Conservation (phyloP, 1,140 invertebrate species). For the Euwallacea similis region DNA sequence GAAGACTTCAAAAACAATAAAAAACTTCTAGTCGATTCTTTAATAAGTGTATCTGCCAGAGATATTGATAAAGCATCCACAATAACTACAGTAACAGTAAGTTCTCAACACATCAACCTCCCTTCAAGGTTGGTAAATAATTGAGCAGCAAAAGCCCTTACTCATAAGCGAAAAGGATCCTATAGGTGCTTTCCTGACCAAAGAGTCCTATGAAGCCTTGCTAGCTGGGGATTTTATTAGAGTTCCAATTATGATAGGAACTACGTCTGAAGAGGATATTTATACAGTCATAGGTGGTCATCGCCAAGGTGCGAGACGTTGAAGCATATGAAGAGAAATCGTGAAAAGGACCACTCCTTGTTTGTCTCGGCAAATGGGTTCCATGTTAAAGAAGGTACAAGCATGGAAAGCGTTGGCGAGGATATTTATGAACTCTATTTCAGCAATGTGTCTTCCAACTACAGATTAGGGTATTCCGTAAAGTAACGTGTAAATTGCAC, state of each 20-base stretch:
- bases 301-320: not conserved
- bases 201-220: conserved; percentile 40
- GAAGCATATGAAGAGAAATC: not conserved
- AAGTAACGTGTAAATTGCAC: too few species aligned
- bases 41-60: conserved; percentile 14
- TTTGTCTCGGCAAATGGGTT: conserved; percentile 28
- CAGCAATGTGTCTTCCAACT: conserved; percentile 8
- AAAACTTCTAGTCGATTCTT: conserved; percentile 16
- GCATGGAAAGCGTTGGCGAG: conserved; percentile 9
- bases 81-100: conserved; percentile 31
- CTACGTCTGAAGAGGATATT: conserved; percentile 44
- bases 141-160: conserved; percentile 15
- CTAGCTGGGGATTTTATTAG: conserved; percentile 39
- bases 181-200: conserved; percentile 40
- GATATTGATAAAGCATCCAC: conserved; percentile 33
- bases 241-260: conserved; percentile 45
- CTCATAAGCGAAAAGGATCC: conserved; percentile 43
- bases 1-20: conserved; percentile 24
- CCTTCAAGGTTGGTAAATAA: not conserved
- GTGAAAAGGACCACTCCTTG: not conserved
- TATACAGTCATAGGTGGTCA: not conserved
- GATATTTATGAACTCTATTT: conserved; percentile 28
- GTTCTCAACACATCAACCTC: not conserved
- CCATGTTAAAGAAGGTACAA: conserved; percentile 14
- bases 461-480: conserved; percentile 26